Evolutionary conservation across 2,888 invertebrate genomes (phyloP), one percentile per base, ranked within the genome.

Genomic region (Drosophila neotestacea): DNA sequence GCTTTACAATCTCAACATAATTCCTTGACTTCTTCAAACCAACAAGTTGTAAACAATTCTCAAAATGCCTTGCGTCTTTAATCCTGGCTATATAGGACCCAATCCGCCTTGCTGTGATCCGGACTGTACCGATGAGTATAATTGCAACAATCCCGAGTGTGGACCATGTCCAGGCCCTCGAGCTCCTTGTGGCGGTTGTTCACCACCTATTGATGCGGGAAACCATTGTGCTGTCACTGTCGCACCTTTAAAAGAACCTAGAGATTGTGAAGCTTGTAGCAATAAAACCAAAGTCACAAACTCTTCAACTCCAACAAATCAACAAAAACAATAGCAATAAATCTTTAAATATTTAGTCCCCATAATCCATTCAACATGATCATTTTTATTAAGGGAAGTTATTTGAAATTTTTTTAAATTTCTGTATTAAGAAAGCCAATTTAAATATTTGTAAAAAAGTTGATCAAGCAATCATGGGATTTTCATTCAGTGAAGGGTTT

Each of bases 21-120:
- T 11, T 28, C 36, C 13, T 16, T n/a, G 4, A 39, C 10, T 10
- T 34, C n/a, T 34, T 1, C 6, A 13, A n/a, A 1, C 1, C 5
- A 16, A n/a, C 16, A 30, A 16, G 9, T 48, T n/a, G n/a, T 13
- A 28, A 2, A 9, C 30, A 10, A 4, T 38, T n/a, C 42, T 46
- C 62, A 71, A 30, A 44, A 83, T 83, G 83, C 64, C 80, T 22
- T 69, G 60, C 62, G 52, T 69, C 27, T 88, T 84, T 36, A 88
- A 88, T 70, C 83, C 83, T 28, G 88, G 70, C 36, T 88, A 84
- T 16, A 85, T 83, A 59, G 88, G 86, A 10, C 84, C 80, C 39
- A 42, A 62, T 52, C 81, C 86, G 1, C 88, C 83, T 3, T 80
- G 84, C 58, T 88, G 84, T 36, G 81, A 84, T 60, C 51, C 70